phyloP scores from a whole-genome alignment of 2,888 invertebrate species.

The Sphaeridia pumilis region DNA sequence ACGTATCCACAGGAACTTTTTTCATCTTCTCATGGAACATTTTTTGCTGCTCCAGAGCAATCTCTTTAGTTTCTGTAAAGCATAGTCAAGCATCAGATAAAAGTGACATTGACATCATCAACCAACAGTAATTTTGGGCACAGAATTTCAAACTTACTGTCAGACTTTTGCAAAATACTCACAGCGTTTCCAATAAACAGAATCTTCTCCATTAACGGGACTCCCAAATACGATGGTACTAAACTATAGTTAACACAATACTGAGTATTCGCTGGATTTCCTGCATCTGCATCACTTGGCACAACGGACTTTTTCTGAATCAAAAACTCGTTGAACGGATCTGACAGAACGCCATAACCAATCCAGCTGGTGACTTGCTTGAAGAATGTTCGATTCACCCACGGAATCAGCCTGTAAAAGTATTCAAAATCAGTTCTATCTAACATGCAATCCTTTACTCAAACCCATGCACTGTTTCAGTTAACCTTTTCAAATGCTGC shows the following conservation, averaged over 20 bases:
- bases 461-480: neutral
- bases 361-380: constrained; percentile 35
- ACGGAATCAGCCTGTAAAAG: constrained; percentile 23
- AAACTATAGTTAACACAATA: constrained; percentile 27
- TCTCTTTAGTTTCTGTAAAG: constrained; percentile 25
- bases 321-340: constrained; percentile 33
- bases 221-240: constrained; percentile 31
- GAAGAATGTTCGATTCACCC: constrained; percentile 29
- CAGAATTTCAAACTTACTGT: constrained; percentile 21
- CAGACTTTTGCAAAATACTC: constrained; percentile 28
- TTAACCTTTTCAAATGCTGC: constrained; percentile 23
- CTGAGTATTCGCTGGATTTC: neutral
- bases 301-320: constrained; percentile 14
- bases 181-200: constrained; percentile 33
- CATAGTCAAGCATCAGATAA: too few species aligned
- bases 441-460: neutral
- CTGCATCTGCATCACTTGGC: neutral
- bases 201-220: constrained; percentile 27
- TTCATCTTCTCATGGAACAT: constrained; percentile 28
- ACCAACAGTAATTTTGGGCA: neutral
- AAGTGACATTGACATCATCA: constrained; percentile 4
- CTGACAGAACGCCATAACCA: constrained; percentile 27
- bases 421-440: neutral
- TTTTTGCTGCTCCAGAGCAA: constrained; percentile 26
- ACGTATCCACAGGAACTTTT: constrained; percentile 23